A percentile compares a stretch with the other conserved stretches of the same genome.
Evolutionary conservation across 2,797 vertebrate genomes (phyloP).

Genomic region (Salmo trutta): DNA sequence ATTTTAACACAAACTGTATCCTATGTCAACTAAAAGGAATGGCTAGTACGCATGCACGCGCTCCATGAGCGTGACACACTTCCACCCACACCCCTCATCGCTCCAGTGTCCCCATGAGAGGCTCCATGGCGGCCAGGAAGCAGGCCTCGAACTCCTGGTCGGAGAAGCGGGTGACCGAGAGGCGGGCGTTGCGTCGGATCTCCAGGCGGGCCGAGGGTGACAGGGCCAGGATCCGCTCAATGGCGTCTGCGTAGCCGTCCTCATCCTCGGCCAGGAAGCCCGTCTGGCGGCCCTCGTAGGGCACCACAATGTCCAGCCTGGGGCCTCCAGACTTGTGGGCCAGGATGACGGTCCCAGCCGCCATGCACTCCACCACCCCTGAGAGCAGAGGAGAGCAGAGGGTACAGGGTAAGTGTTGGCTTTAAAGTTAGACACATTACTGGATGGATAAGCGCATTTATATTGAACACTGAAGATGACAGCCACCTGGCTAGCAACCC

Average conservation of each 20-base stretch:
- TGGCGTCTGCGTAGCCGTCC: slow-evolving; percentile 80
- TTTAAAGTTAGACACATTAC: neutral
- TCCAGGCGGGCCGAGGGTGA: slow-evolving; percentile 71
- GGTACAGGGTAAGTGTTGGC: too few species aligned
- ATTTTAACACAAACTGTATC: neutral
- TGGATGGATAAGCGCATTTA: too few species aligned
- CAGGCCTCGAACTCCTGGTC: slow-evolving; percentile 87
- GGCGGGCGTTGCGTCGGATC: slow-evolving; percentile 82
- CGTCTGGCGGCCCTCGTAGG: slow-evolving; percentile 80
- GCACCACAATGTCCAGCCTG: slow-evolving; percentile 90
- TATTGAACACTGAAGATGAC: too few species aligned
- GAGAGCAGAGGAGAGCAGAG: slow-evolving; percentile 12
- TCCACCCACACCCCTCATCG: slow-evolving; percentile 45
- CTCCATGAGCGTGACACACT: neutral
- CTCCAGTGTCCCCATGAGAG: slow-evolving; percentile 63
- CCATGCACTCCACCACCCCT: slow-evolving; percentile 98
- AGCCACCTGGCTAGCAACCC: neutral
- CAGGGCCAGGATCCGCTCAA: slow-evolving; percentile 84
- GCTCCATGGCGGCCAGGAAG: slow-evolving; percentile 84
- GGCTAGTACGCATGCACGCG: neutral
- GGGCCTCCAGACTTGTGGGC: slow-evolving; percentile 95
- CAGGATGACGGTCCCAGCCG: slow-evolving; percentile 89
- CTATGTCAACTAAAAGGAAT: neutral
- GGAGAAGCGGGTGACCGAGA: slow-evolving; percentile 89
- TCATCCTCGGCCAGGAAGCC: slow-evolving; percentile 90